These are phyloP conservation scores for Hippopotamus amphibius DNA, from an alignment of 2,113 vertebrate genomes.

Conservation along the genomic window DNA sequence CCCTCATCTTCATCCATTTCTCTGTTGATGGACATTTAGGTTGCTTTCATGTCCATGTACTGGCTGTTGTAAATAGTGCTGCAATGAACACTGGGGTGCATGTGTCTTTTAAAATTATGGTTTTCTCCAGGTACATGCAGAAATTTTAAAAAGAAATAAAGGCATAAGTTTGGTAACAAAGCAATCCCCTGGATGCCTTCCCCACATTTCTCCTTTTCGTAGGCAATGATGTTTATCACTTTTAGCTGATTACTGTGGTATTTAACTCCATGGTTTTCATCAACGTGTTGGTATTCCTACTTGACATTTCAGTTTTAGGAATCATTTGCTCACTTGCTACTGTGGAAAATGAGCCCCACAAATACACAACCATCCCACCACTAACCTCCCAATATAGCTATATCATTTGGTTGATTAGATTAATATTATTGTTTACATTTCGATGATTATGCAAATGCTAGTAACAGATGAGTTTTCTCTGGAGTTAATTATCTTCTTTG, in stretches of 20 bases:
- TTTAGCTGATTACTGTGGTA: neutral
- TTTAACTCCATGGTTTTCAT: neutral
- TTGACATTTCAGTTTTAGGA: neutral
- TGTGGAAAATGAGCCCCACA: neutral
- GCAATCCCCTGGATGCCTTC: neutral
- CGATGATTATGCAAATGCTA: slow-evolving; percentile 6
- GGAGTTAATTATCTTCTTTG: slow-evolving; percentile 25
- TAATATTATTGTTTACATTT: neutral
- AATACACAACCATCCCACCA: neutral
- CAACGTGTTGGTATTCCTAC: neutral
- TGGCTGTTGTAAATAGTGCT: too few species aligned
- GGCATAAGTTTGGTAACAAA: neutral
- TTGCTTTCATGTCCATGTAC: too few species aligned
- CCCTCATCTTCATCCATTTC: too few species aligned
- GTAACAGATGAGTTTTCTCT: slow-evolving; percentile 17
- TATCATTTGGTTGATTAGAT: neutral
- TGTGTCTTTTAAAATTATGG: too few species aligned
- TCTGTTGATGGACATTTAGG: too few species aligned
- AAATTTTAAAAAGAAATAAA: neutral
- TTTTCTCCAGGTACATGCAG: neutral
- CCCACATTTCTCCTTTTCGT: neutral
- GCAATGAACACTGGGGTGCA: too few species aligned
- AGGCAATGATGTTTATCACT: neutral
- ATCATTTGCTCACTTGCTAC: neutral
- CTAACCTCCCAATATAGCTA: neutral